These are phyloP conservation scores for Athalia circularis DNA, from an alignment of 2,888 invertebrate genomes.

Conservation along the genomic window DNA sequence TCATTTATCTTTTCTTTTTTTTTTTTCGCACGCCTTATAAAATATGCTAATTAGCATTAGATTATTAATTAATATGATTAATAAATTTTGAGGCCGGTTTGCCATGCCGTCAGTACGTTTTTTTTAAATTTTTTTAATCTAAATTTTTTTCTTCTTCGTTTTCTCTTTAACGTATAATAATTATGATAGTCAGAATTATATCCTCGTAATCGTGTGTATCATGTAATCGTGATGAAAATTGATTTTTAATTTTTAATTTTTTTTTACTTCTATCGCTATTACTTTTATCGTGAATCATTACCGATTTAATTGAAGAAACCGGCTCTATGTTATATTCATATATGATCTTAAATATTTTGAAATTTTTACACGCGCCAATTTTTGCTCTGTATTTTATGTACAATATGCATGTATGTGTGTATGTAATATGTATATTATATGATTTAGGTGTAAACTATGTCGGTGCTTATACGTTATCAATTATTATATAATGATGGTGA, in stretches of 20 bases:
- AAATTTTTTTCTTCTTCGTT: background rate
- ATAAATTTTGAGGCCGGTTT: slow-evolving; percentile 5
- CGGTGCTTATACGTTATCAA: background rate
- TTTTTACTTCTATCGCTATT: background rate
- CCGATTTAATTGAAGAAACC: too few species aligned
- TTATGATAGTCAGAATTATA: too few species aligned
- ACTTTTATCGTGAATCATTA: too few species aligned
- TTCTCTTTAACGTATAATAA: background rate
- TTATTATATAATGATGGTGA: background rate
- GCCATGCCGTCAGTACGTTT: background rate
- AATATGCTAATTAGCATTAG: background rate
- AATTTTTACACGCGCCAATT: too few species aligned
- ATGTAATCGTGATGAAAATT: background rate
- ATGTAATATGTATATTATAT: slow-evolving; percentile 2
- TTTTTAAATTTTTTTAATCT: background rate
- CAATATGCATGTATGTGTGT: background rate
- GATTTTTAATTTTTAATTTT: background rate
- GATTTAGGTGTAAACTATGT: background rate
- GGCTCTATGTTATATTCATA: too few species aligned
- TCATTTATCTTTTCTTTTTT: too few species aligned
- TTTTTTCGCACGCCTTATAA: background rate
- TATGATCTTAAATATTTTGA: too few species aligned
- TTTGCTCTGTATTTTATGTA: background rate
- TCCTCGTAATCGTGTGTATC: background rate
- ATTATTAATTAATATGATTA: slow-evolving; percentile 6